phyloP scores from a whole-genome alignment of 1,140 invertebrate species.

The Episyrphus balteatus region DNA sequence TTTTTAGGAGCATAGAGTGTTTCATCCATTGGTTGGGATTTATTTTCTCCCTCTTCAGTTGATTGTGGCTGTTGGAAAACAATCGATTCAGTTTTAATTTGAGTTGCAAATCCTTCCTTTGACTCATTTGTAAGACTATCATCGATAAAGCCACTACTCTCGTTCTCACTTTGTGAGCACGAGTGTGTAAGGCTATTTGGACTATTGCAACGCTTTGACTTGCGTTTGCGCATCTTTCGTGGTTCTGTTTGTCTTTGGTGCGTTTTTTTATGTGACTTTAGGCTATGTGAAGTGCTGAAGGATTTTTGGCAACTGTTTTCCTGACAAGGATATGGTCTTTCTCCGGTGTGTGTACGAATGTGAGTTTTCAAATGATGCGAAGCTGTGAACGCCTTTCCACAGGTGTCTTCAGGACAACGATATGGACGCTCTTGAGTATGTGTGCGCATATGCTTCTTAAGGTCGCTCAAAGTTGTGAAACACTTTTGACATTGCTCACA shows the following conservation, averaged over 20 bases:
- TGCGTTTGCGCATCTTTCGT: conserved; percentile 10
- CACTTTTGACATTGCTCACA: conserved; percentile 81
- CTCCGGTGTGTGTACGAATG: conserved; percentile 38
- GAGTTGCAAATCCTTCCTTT: conserved; percentile 2
- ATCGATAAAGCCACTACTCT: conserved; percentile 3
- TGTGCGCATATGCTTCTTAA: conserved; percentile 85
- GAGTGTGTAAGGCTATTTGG: background rate
- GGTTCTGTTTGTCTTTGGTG: conserved; percentile 37
- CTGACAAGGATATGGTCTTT: conserved; percentile 68
- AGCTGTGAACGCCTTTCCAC: conserved; percentile 83
- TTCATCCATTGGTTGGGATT: conserved; percentile 3
- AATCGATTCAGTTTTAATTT: conserved; percentile 8
- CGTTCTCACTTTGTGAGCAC: conserved; percentile 2
- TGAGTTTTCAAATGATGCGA: conserved; percentile 89
- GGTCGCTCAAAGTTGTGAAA: conserved; percentile 87
- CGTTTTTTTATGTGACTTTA: conserved; percentile 66
- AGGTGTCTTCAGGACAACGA: conserved; percentile 71
- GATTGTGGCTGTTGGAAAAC: too few relatives aligned
- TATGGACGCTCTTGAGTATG: conserved; percentile 89
- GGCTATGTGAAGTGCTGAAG: conserved; percentile 69
- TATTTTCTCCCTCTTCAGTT: background rate
- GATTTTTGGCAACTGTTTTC: conserved; percentile 59
- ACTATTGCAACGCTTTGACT: background rate
- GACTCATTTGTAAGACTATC: background rate
- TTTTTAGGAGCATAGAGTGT: conserved; percentile 7